phyloP scores from a whole-genome alignment of 2,797 vertebrate genomes.

The Falco peregrinus region DNA sequence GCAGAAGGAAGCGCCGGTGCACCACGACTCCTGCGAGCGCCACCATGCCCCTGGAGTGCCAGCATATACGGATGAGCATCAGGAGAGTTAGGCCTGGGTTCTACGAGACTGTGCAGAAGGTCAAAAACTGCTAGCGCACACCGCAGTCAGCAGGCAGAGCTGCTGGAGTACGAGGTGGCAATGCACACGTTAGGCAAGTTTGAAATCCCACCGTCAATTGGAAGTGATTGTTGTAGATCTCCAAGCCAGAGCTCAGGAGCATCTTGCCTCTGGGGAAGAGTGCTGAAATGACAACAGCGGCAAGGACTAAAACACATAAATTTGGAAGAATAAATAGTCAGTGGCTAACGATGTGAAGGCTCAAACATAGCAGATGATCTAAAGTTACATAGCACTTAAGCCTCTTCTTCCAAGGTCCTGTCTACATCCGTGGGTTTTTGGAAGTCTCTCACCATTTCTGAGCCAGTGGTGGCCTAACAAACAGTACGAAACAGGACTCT shows the following conservation, averaged over 20 bases:
- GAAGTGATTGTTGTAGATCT: slow-evolving; percentile 51
- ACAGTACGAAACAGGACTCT: not conserved
- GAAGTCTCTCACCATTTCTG: slow-evolving; percentile 36
- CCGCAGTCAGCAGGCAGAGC: not conserved
- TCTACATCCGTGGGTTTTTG: not conserved
- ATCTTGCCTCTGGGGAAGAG: not conserved
- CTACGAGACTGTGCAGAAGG: slow-evolving; percentile 74
- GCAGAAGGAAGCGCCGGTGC: slow-evolving; percentile 65
- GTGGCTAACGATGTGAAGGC: not conserved
- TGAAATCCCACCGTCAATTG: slow-evolving; percentile 53
- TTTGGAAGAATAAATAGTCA: not conserved
- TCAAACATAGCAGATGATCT: not conserved
- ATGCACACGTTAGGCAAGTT: slow-evolving; percentile 56
- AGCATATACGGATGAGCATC: slow-evolving; percentile 73
- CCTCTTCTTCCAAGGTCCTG: not conserved
- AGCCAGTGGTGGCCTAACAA: not conserved
- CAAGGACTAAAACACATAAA: not conserved
- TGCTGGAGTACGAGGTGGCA: slow-evolving; percentile 54
- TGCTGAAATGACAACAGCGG: not conserved
- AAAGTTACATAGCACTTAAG: not conserved
- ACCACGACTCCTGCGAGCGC: accelerated
- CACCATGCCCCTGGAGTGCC: slow-evolving; percentile 53
- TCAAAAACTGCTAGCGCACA: slow-evolving; percentile 61
- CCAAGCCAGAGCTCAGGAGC: slow-evolving; percentile 43
- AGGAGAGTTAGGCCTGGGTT: slow-evolving; percentile 71